phyloP scores from a whole-genome alignment of 2,113 vertebrate genomes.

The Fulica atra region DNA sequence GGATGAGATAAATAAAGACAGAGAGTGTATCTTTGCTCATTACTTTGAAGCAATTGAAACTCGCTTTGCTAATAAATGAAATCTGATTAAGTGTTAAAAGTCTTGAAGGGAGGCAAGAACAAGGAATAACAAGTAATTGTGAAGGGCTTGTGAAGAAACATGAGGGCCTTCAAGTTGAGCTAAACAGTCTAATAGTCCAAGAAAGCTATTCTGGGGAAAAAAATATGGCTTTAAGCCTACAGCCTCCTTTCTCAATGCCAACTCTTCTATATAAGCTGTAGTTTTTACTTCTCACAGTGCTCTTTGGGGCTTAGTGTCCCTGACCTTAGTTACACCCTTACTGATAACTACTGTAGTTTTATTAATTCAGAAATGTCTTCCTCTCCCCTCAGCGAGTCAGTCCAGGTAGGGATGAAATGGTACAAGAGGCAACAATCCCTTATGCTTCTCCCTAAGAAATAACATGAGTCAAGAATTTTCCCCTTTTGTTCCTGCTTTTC shows the following conservation, averaged over 20 bases:
- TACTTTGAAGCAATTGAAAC: not conserved
- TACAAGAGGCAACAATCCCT: not conserved
- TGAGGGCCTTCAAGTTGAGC: not conserved
- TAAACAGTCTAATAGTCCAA: not conserved
- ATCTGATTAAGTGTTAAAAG: not conserved
- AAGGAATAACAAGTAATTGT: not conserved
- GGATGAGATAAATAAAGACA: not conserved
- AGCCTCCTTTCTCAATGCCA: not conserved
- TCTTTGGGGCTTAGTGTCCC: not conserved
- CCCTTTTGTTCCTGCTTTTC: not conserved
- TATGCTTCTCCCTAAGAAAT: not conserved
- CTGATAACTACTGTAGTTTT: not conserved
- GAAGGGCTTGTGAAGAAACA: not conserved
- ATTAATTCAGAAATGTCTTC: not conserved
- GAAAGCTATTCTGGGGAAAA: not conserved
- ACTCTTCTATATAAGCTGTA: not conserved
- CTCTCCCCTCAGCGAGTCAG: not conserved
- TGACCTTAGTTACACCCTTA: not conserved
- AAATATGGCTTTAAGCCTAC: not conserved
- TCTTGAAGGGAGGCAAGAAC: not conserved
- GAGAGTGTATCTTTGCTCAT: not conserved
- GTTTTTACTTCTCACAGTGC: not conserved
- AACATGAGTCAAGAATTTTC: not conserved
- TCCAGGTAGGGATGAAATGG: not conserved
- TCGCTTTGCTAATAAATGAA: conserved; percentile 8